A percentile compares a stretch with the other conserved stretches of the same genome.
phyloP scores from a whole-genome alignment of 2,797 vertebrate genomes.

The Peromyscus melanophrys region DNA sequence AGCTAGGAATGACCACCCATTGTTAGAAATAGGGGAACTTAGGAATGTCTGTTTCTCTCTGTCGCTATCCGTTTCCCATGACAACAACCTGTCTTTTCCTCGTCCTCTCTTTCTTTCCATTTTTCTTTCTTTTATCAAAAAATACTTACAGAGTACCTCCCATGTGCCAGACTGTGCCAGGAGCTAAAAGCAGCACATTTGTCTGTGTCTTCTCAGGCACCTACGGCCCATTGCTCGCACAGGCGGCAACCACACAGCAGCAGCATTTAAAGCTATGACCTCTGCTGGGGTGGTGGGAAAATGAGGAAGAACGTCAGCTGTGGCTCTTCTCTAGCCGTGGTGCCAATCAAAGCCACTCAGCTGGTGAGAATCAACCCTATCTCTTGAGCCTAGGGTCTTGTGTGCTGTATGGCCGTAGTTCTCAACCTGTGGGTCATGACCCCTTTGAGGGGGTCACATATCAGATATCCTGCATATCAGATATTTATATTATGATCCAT shows the following conservation, averaged over 20 bases:
- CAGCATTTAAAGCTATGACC: neutral
- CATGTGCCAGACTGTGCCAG: neutral
- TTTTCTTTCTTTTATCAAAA: neutral
- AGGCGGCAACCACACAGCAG: neutral
- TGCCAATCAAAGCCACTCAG: neutral
- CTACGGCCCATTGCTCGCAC: too few species aligned
- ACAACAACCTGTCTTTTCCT: neutral
- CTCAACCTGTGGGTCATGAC: neutral
- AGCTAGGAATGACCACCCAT: neutral
- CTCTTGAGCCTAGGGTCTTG: neutral
- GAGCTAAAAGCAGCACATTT: neutral
- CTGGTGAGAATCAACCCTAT: neutral
- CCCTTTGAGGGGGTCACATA: neutral
- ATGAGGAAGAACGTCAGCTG: neutral
- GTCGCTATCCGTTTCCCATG: too few species aligned
- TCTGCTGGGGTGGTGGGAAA: neutral
- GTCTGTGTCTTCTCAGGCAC: neutral
- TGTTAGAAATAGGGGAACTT: neutral
- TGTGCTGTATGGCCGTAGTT: rapidly evolving
- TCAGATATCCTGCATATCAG: neutral
- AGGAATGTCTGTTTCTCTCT: neutral
- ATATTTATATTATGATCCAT: neutral
- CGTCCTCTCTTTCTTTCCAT: neutral
- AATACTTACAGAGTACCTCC: neutral
- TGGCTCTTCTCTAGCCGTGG: neutral